Base-by-base conservation (phyloP, 35 echinoderm and acorn worm species). In the Apostichopus parvimensis region DNA sequence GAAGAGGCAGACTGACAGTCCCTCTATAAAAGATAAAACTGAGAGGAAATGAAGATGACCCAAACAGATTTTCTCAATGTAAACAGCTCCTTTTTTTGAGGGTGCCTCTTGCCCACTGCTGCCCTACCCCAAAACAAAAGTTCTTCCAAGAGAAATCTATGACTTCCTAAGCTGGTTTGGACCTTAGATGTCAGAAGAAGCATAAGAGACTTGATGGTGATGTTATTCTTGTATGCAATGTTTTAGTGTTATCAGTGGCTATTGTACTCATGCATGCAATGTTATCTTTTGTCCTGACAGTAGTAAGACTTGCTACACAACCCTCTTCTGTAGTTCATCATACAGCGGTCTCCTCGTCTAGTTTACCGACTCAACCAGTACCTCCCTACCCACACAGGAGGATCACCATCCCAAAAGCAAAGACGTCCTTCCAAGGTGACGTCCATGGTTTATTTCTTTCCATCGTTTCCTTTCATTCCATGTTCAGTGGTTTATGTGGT, bases 301-400 rank as follows among this genome's bases (percentile, higher is more conserved):
- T 68, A 54, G 52, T 53, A 53, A 82, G 18, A 25, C 45, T 45
- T 54, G 55, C 79, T n/a, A 18, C 77, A 79, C 28, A 13, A 53
- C 52, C 79, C 79, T 82, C 34, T 45, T 45, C 79, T 53, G 79
- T 82, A 54, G 79, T 82, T 54, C 79, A 82, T 82, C 79, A 82
- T 56, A 17, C 24, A 6, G 55, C 55, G 52, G 45, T 56, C 17
- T 82, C 79, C 79, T 9, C 79, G 26, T 56, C 79, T 82, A 87
- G 20, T 66, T 24, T 66, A 64, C 28, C 85, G 56, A 62, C 22
- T 71, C 85, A 87, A 23, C 24, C 54, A 13, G 28, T 87, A 58
- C 85, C 85, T 87, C 23, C 85, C 85, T 87, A 62, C 59, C 64
- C 85, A 55, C 60, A 68, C 60, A 88, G 86, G 68, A 58, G 86